Conservation (phyloP, 2,888 invertebrate species). For the Parnassius mnemosyne region DNA sequence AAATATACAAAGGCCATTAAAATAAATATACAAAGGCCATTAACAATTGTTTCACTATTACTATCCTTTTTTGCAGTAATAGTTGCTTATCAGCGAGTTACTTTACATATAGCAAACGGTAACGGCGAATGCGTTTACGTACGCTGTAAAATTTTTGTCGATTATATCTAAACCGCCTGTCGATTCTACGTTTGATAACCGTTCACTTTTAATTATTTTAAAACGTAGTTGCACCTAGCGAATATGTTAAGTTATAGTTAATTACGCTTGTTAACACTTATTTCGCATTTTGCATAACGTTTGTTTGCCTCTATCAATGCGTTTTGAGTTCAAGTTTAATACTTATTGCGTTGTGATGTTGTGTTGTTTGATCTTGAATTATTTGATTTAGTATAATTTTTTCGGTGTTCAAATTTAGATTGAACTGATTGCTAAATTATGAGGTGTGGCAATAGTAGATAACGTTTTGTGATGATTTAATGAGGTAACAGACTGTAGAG, state of each 20-base stretch:
- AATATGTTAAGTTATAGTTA: neutral
- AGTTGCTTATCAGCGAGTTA: too few relatives aligned
- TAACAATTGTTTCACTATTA: too few relatives aligned
- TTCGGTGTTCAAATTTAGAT: too few relatives aligned
- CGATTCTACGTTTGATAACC: neutral
- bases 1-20: too few relatives aligned
- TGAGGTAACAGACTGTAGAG: too few relatives aligned
- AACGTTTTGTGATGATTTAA: too few relatives aligned
- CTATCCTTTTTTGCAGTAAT: too few relatives aligned
- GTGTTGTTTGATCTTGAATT: constrained; percentile 3
- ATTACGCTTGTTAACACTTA: neutral
- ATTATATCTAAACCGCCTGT: neutral
- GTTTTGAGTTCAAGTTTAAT: constrained; percentile 14
- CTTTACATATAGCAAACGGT: neutral
- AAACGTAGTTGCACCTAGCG: neutral
- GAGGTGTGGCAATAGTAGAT: too few relatives aligned
- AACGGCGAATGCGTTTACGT: neutral
- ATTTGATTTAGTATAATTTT: neutral
- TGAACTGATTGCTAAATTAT: too few relatives aligned
- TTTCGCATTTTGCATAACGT: constrained; percentile 2
- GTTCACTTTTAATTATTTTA: neutral
- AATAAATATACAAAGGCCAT: too few relatives aligned
- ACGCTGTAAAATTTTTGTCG: neutral
- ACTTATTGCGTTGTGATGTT: neutral
- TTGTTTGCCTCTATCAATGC: neutral